Base-by-base conservation (phyloP, 2,113 vertebrate species). In the Cynopterus brachyotis region DNA sequence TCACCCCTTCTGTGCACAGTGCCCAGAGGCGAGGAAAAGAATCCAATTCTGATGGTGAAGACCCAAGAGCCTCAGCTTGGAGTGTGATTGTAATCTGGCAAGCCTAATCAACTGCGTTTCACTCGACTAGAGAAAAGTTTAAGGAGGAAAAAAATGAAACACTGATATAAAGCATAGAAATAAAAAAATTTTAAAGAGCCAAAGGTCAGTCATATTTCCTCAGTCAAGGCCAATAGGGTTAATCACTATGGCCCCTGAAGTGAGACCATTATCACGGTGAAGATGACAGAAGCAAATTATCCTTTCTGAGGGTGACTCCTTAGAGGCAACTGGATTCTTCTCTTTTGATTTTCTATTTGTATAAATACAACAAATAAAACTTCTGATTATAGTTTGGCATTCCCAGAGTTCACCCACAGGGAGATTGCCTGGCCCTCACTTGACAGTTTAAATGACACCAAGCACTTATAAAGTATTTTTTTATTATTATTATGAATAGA, bases 41-140 rank as follows among this genome's bases (percentile, higher is more conserved):
- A 60, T 66, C 3, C 3, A 32, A 19, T 67, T 72, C 32, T 35
- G 55, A 15, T 2, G 50, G 12, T 4, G 0, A 82, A 30, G 19
- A 67, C 35, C 19, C n/a, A 42, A 40, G 28, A 67, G 4, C 11
- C 45, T 81, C 22, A 6, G 64, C 26, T 16, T 85, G 47, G 66
- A 35, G 12, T 47, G 0, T 57, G n/a, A 89, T 4, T 60, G 3
- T n/a, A 86, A 82, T 37, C 50, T 86, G 78, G 55, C 81, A 79
- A 96, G 76, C 22, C 59, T 45, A 67, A 72, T 60, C n/a, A 69
- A 28, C 37, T 76, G 0, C 32, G 72, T 87, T 84, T 76, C 66
- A 59, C n/a, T 37, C 66, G 30, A 87, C 55, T 35, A 84, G 72
- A 89, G 83, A 80, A 88, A 90, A 9, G 9, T 22, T 83, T 67